Evolutionary conservation across 2,113 vertebrate species (phyloP), one percentile per base, ranked within the genome.

Genomic region (Mionectes macconnelli): DNA sequence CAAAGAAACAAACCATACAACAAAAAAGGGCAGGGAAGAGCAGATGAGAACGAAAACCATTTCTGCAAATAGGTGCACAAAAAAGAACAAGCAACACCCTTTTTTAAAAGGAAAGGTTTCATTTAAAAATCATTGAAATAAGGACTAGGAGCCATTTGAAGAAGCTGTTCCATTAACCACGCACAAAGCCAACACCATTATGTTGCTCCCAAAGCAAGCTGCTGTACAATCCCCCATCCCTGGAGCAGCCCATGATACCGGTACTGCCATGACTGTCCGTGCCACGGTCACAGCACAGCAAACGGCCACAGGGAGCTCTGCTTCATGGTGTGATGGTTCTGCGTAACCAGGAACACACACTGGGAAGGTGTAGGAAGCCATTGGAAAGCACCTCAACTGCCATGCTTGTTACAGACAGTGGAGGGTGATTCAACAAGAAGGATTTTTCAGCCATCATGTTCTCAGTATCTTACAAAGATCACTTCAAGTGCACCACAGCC

Each of bases 41-140:
- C 47, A 81, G 60, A 82, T 33, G 76, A 93, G 35, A 94, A 81
- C 33, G 60, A 76, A 90, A 91, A 92, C 33, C 30, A 75, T 72
- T 84, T 76, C 70, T 88, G 57, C 66, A 81, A 84, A 93, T 63
- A 87, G 27, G 7, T 73, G 42, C 22, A 33, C 40, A 70, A 52
- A 76, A 50, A 94, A 91, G 82, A 95, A 86, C 33, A 45, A 64
- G 62, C 30, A 90, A 91, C 39, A 76, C 37, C 27, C 47, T 50
- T 82, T 78, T 27, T 39, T 42, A 25, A 92, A 86, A 89, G 39
- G 39, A 80, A 96, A 91, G 53, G 33, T 72, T 89, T 33, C 44
- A n/a, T 57, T 42, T 80, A 83, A 84, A 80, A 87, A 66, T 19
- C 52, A 70, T 37, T 74, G 35, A 89, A 91, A 64, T 56, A 47